Conservation (phyloP, 2,113 vertebrate species). For the Heterotis niloticus region DNA sequence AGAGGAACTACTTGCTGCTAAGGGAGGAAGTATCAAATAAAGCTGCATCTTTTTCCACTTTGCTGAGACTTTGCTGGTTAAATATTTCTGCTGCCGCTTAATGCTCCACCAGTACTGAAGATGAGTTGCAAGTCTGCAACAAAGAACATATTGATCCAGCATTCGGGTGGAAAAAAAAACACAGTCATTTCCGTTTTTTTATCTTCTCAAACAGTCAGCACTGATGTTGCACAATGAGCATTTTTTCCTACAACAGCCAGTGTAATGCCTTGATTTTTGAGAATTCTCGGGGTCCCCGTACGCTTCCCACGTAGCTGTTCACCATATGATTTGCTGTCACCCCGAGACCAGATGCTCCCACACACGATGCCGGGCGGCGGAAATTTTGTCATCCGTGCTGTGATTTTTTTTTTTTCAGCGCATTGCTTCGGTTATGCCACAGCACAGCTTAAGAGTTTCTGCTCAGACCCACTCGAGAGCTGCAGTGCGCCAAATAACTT, state of each 20-base stretch:
- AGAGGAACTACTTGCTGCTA: slow-evolving; percentile 57
- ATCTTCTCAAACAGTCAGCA: slow-evolving; percentile 39
- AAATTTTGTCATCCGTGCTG: slow-evolving; percentile 21
- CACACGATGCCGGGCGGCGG: slow-evolving; percentile 26
- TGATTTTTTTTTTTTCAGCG: neutral
- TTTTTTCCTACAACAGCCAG: neutral
- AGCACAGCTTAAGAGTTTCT: neutral
- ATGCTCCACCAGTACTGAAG: slow-evolving; percentile 34
- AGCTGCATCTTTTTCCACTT: slow-evolving; percentile 52
- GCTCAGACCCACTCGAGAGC: neutral
- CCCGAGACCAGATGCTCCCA: slow-evolving; percentile 27
- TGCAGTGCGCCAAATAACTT: neutral
- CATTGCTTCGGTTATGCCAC: neutral
- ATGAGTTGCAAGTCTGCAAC: slow-evolving; percentile 27
- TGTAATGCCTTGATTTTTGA: slow-evolving; percentile 6
- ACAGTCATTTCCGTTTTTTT: slow-evolving; percentile 43
- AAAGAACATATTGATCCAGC: slow-evolving; percentile 48
- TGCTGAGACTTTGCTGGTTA: slow-evolving; percentile 40
- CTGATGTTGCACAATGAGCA: slow-evolving; percentile 33
- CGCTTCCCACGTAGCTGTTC: neutral
- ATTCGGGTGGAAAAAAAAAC: slow-evolving; percentile 32
- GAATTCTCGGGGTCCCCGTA: slow-evolving; percentile 21
- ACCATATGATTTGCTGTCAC: slow-evolving; percentile 23
- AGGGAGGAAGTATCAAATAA: slow-evolving; percentile 70
- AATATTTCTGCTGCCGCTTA: slow-evolving; percentile 41